phyloP scores from a whole-genome alignment of 2,113 vertebrate species.

The Planiliza haematocheilus region DNA sequence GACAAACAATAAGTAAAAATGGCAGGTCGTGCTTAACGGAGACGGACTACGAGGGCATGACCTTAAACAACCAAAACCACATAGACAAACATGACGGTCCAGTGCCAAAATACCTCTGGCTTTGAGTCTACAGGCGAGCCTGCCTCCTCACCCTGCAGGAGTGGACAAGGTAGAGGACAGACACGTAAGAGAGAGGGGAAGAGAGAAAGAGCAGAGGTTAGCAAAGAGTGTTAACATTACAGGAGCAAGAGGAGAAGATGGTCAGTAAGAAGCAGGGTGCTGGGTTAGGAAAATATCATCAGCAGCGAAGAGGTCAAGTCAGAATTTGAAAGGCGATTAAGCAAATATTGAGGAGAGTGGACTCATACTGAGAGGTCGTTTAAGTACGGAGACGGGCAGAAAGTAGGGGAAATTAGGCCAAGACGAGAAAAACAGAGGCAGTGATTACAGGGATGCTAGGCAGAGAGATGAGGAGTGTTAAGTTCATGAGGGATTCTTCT shows the following conservation, averaged over 20 bases:
- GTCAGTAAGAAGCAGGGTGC: slow-evolving; percentile 37
- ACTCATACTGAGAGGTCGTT: slow-evolving; percentile 31
- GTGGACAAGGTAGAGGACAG: slow-evolving; percentile 38
- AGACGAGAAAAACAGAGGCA: slow-evolving; percentile 27
- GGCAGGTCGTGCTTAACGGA: slow-evolving; percentile 29
- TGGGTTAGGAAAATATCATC: slow-evolving; percentile 20
- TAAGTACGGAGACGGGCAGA: background rate
- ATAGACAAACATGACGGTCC: slow-evolving; percentile 60
- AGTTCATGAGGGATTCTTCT: slow-evolving; percentile 27
- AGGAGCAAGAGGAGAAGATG: slow-evolving; percentile 34
- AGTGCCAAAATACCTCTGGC: slow-evolving; percentile 83
- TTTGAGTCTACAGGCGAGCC: slow-evolving; percentile 82
- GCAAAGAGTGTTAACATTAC: slow-evolving; percentile 47
- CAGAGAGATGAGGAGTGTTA: slow-evolving; percentile 36
- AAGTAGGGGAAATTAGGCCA: slow-evolving; percentile 18
- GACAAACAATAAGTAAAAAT: slow-evolving; percentile 32
- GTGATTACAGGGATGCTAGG: slow-evolving; percentile 47
- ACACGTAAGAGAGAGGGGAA: slow-evolving; percentile 44
- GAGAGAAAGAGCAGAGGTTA: slow-evolving; percentile 50
- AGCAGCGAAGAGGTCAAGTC: slow-evolving; percentile 37
- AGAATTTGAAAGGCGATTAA: slow-evolving; percentile 21
- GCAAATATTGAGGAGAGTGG: slow-evolving; percentile 1
- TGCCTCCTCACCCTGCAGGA: slow-evolving; percentile 81
- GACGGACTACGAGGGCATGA: slow-evolving; percentile 44
- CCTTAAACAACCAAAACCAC: slow-evolving; percentile 46